Percentiles rank a stretch among this genome's conserved stretches.
Evolutionary conservation across 64 coral and sea anemone genomes (phyloP).

Genomic region (Stylophora pistillata): DNA sequence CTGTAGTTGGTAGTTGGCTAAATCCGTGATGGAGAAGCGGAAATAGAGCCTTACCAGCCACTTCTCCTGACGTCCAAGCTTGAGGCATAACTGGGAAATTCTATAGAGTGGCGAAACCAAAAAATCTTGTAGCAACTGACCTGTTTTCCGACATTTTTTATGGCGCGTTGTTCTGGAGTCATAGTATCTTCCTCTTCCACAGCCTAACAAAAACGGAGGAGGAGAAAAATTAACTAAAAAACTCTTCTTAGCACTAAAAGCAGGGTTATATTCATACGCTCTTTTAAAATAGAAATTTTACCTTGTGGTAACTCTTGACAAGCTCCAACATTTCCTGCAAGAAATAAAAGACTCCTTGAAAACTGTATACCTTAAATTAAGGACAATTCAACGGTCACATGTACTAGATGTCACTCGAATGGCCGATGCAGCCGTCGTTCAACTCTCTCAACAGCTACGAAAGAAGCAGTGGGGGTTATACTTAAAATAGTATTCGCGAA

Average conservation of each 20-base stretch:
- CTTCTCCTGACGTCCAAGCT: too few species aligned
- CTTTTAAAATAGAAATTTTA: neutral
- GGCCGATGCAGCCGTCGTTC: too few species aligned
- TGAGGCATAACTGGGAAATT: too few species aligned
- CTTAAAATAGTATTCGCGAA: too few species aligned
- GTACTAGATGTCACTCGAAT: too few species aligned
- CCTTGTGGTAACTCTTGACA: constrained; percentile 97
- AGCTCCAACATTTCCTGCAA: constrained; percentile 94
- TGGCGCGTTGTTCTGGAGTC: constrained; percentile 93
- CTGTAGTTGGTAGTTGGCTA: too few species aligned
- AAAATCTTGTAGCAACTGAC: neutral
- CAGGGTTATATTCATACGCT: neutral
- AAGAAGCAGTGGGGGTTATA: too few species aligned
- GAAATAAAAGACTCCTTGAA: neutral
- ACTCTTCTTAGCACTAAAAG: neutral
- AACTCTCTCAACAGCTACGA: too few species aligned
- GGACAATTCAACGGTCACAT: too few species aligned
- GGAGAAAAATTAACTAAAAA: neutral
- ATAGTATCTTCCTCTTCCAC: constrained; percentile 97
- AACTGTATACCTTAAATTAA: neutral
- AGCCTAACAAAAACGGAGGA: constrained; percentile 59
- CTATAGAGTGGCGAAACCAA: too few species aligned
- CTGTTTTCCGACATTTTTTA: constrained; percentile 98
- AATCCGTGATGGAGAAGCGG: too few species aligned
- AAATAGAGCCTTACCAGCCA: too few species aligned